These are phyloP conservation scores for Suillia variegata DNA, from an alignment of 2,888 invertebrate species.

Conservation along the genomic window DNA sequence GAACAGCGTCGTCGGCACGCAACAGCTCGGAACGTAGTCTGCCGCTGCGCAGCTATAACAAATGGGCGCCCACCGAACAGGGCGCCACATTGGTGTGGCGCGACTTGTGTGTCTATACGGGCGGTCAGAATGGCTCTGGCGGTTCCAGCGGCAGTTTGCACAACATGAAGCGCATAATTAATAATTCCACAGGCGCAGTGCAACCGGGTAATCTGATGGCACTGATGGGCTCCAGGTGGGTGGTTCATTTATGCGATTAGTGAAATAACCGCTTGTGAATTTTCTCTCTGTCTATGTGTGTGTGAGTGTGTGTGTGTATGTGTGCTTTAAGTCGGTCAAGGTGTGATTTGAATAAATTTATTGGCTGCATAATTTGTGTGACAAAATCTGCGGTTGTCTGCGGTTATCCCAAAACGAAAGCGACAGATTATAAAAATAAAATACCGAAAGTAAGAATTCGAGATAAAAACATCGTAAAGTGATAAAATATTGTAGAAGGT, in stretches of 20 bases:
- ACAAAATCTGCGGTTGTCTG: too few species aligned
- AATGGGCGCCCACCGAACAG: constrained; percentile 66
- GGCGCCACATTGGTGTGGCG: constrained; percentile 80
- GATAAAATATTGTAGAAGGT: too few species aligned
- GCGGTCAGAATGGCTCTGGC: constrained; percentile 45
- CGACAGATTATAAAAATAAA: too few species aligned
- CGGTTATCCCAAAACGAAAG: too few species aligned
- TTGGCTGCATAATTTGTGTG: too few species aligned
- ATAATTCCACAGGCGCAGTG: constrained; percentile 82
- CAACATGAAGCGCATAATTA: constrained; percentile 74
- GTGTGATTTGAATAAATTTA: too few species aligned
- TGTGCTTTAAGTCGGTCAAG: neutral
- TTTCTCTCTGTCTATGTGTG: neutral
- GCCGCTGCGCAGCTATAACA: constrained; percentile 62
- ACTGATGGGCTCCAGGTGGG: constrained; percentile 83
- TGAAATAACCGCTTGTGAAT: neutral
- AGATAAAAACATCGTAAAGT: too few species aligned
- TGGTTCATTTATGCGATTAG: constrained; percentile 1
- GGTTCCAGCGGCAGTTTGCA: constrained; percentile 58
- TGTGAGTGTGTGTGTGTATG: neutral
- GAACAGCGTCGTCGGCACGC: constrained; percentile 42
- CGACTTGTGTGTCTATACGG: constrained; percentile 75
- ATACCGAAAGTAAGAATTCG: too few species aligned
- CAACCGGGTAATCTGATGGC: constrained; percentile 82
- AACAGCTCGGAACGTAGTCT: constrained; percentile 56